Conservation (phyloP, 2,797 vertebrate species). For the Coreius guichenoti region DNA sequence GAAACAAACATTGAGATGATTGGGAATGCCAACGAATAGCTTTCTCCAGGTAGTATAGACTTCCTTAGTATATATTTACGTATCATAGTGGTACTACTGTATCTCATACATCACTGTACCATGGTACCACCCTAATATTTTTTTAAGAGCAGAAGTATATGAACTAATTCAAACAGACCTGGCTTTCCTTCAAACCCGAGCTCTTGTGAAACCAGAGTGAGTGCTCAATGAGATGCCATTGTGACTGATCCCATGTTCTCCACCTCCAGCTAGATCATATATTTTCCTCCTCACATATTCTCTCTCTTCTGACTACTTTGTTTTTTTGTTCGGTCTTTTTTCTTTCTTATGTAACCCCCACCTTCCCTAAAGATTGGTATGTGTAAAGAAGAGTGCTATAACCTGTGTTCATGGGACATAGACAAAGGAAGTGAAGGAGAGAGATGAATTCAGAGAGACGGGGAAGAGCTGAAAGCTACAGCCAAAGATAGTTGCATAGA, state of each 20-base stretch:
- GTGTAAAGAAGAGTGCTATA: slow-evolving; percentile 45
- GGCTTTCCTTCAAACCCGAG: slow-evolving; percentile 18
- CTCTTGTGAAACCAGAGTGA: slow-evolving; percentile 31
- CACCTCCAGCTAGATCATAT: slow-evolving; percentile 26
- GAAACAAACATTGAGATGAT: not conserved
- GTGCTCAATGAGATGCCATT: not conserved
- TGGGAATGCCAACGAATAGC: not conserved
- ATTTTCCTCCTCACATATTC: not conserved
- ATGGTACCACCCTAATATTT: not conserved
- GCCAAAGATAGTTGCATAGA: slow-evolving; percentile 51
- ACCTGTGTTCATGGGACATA: slow-evolving; percentile 54
- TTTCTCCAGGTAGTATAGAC: not conserved
- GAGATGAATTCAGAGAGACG: slow-evolving; percentile 24
- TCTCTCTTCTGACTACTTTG: slow-evolving; percentile 14
- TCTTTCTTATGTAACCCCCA: slow-evolving; percentile 23
- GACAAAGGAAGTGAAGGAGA: slow-evolving; percentile 44
- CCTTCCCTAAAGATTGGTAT: slow-evolving; percentile 46
- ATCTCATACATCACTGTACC: not conserved
- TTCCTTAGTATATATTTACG: not conserved
- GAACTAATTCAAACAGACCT: slow-evolving; percentile 24
- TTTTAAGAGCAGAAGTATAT: not conserved
- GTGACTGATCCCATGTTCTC: slow-evolving; percentile 24
- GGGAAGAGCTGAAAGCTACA: slow-evolving; percentile 41
- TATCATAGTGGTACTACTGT: not conserved
- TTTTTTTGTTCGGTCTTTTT: slow-evolving; percentile 16